Evolutionary conservation across 2,113 vertebrate species (phyloP).

Genomic region (Dromas ardeola): DNA sequence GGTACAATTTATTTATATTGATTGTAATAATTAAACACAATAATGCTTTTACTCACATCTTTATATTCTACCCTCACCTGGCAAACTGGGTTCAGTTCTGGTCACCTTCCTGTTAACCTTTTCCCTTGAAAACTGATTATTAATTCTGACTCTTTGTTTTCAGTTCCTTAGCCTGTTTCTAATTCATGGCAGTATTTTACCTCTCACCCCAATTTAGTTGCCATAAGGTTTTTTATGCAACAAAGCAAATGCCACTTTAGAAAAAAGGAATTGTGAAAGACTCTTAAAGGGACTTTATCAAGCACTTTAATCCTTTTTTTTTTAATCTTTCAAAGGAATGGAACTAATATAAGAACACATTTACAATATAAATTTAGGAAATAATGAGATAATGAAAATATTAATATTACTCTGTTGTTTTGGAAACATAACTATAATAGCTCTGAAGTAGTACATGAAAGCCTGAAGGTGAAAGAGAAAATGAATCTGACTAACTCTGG

Average conservation of each 20-base stretch:
- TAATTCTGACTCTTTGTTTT: conserved; percentile 21
- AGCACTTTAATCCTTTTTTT: not conserved
- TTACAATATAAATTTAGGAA: not conserved
- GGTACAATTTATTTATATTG: not conserved
- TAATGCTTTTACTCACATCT: not conserved
- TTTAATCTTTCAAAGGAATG: not conserved
- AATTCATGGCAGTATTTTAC: conserved; percentile 10
- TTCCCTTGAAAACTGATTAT: conserved; percentile 13
- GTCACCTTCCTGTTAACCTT: conserved; percentile 15
- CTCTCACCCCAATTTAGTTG: not conserved
- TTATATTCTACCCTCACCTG: not conserved
- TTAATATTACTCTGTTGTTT: not conserved
- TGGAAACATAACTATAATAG: not conserved
- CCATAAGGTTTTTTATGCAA: not conserved
- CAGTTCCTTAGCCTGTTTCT: conserved; percentile 4
- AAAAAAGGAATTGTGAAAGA: not conserved
- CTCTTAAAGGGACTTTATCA: not conserved
- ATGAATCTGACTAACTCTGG: conserved; percentile 36
- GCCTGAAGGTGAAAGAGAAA: conserved; percentile 43
- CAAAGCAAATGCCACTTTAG: not conserved
- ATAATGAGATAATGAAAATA: not conserved
- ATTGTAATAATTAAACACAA: not conserved
- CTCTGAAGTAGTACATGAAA: conserved; percentile 8
- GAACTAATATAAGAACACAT: not conserved
- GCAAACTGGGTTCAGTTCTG: not conserved